Evolutionary conservation across 2,113 vertebrate genomes (phyloP), one percentile per base, ranked within the genome.

Genomic region (Charina bottae): DNA sequence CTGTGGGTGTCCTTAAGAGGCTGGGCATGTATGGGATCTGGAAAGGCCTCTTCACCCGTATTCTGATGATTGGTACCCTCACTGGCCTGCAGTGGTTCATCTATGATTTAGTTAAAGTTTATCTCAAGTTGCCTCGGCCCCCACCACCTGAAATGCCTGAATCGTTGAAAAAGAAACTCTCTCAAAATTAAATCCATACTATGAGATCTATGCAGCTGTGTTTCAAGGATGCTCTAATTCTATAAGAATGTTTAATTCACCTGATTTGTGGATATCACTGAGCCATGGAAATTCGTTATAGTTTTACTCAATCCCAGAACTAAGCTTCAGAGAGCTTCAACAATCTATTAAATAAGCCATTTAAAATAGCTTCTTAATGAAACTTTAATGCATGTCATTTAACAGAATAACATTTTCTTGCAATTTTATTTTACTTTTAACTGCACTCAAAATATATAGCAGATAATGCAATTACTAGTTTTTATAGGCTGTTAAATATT

Each of bases 51-150:
- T 86, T 89, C 0, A 87, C 92, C 5, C 84, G 87, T 6, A 93
- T 94, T 87, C 5, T 94, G 91, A 93, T 94, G 94, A 92, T 94
- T 9, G 89, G 95, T 92, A 94, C 93, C 9, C 93, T 95, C 33
- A 93, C 95, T 0, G 95, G 93, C 13, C 89, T 95, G 87, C 94
- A 90, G 94, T 94, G 94, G 94, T 95, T 96, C 92, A 91, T 95
- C 86, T 95, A 93, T 3, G 94, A 94, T 84, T 95, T n/a, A 0
- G 91, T 94, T 91, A 96, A 94, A 85, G 68, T 95, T 91, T 95
- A 53, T 68, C 83, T 95, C 37, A 55, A 91, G 59, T 58, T 85
- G 83, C 93, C 94, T 58, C 0, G 0, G 37, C 89, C 95, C 56
- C 92, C 83, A 0, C 87, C 89, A 12, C 55, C 90, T 12, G 91